Percentiles rank a stretch among this genome's conserved stretches.
phyloP scores from a whole-genome alignment of 2,113 vertebrate species.

The Dasypus novemcinctus region DNA sequence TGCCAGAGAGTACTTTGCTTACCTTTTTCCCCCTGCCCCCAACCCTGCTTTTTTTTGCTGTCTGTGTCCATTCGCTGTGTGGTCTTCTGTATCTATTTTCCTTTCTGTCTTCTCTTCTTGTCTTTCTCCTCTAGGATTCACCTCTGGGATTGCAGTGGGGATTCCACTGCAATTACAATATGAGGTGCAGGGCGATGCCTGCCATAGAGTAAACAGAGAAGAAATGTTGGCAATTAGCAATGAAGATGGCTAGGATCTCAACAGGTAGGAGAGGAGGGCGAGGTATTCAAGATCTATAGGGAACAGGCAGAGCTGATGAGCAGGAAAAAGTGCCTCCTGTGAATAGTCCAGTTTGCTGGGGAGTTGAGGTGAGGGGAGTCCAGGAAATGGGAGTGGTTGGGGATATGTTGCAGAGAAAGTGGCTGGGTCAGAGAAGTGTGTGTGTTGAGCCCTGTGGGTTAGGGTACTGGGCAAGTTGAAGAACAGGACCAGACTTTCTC shows the following conservation, averaged over 20 bases:
- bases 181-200: neutral
- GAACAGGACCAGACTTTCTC: neutral
- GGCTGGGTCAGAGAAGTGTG: neutral
- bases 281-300: no score
- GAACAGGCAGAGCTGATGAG: neutral
- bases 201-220: neutral
- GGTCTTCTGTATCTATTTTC: no score
- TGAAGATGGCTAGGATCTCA: neutral
- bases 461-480: neutral
- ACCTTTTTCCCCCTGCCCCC: no score
- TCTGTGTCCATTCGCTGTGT: no score
- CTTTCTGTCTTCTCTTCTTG: no score
- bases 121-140: no score
- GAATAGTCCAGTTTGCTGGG: neutral
- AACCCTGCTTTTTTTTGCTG: no score
- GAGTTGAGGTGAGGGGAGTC: neutral
- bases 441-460: neutral
- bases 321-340: neutral
- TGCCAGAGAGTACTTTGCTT: no score
- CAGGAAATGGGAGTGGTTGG: neutral
- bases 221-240: no score
- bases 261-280: neutral
- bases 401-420: neutral
- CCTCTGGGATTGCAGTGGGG: neutral
- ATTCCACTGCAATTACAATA: neutral